Percentiles rank a stretch among this genome's conserved stretches.
Evolutionary conservation across 2,113 vertebrate species (phyloP).

Genomic region (Oreotrochilus melanogaster): DNA sequence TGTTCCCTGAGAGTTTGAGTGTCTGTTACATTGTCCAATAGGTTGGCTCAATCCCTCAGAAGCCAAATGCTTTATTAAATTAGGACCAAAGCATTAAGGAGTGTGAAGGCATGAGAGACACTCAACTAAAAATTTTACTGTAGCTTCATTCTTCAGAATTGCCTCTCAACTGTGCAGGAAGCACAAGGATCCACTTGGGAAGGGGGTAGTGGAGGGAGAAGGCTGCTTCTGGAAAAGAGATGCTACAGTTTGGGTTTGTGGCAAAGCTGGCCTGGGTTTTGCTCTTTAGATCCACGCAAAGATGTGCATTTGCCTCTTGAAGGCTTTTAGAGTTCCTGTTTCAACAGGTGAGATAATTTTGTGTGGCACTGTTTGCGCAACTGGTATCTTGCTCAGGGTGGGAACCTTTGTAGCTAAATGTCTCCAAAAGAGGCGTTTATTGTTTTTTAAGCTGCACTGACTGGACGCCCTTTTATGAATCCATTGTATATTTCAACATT

Average conservation of each 20-base stretch:
- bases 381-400: constrained; percentile 79
- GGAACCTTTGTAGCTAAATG: constrained; percentile 83
- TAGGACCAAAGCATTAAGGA: background rate
- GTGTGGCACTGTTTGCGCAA: constrained; percentile 70
- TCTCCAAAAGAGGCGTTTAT: constrained; percentile 82
- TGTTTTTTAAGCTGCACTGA: constrained; percentile 87
- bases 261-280: constrained; percentile 26
- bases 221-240: constrained; percentile 24
- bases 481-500: constrained; percentile 82
- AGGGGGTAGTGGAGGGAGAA: background rate
- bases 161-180: background rate
- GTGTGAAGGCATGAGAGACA: background rate
- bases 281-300: constrained; percentile 58
- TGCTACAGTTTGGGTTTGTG: constrained; percentile 15
- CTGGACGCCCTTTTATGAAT: constrained; percentile 78
- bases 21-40: background rate
- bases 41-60: background rate
- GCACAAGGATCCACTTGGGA: background rate
- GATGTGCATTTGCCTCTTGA: constrained; percentile 61
- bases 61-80: background rate
- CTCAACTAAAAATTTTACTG: background rate
- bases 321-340: constrained; percentile 59
- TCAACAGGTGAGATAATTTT: constrained; percentile 49
- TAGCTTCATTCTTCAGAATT: constrained; percentile 50
- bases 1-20: background rate